phyloP scores from a whole-genome alignment of 2,113 vertebrate species.

The Pungitius pungitius region DNA sequence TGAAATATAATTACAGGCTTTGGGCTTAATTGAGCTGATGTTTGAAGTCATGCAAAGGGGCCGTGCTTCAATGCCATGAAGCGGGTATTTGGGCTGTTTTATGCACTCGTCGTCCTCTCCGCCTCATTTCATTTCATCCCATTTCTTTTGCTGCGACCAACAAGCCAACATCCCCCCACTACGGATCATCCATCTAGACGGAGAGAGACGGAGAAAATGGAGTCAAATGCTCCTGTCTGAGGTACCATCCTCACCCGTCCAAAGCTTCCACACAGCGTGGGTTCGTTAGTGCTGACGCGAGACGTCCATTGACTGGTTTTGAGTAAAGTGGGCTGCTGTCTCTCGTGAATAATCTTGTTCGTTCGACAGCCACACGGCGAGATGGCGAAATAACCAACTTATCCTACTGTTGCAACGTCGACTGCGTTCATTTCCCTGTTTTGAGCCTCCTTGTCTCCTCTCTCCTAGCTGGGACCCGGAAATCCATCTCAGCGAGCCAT shows the following conservation, averaged over 20 bases:
- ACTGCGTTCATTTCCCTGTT: not conserved
- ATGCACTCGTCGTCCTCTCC: constrained; percentile 59
- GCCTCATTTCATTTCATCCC: constrained; percentile 69
- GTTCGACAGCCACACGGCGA: not conserved
- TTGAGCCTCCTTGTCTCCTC: not conserved
- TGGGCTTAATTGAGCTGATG: not conserved
- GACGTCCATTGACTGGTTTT: not conserved
- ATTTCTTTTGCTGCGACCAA: constrained; percentile 51
- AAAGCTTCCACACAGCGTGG: not conserved
- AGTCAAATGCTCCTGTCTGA: constrained; percentile 22
- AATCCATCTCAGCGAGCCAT: not conserved
- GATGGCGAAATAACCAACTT: not conserved
- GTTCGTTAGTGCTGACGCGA: not conserved
- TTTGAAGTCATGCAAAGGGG: constrained; percentile 3
- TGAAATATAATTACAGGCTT: constrained; percentile 5
- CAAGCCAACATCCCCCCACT: no score
- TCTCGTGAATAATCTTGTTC: constrained; percentile 12
- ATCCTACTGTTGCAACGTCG: not conserved
- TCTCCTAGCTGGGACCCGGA: not conserved
- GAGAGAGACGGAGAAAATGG: constrained; percentile 44
- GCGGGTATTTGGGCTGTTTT: constrained; percentile 40
- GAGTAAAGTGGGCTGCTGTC: not conserved
- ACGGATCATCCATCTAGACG: constrained; percentile 34
- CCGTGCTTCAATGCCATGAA: no score
- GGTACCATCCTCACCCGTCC: not conserved